Base-by-base conservation (phyloP, 2,797 vertebrate species). In the Sebastes melanostomus region DNA sequence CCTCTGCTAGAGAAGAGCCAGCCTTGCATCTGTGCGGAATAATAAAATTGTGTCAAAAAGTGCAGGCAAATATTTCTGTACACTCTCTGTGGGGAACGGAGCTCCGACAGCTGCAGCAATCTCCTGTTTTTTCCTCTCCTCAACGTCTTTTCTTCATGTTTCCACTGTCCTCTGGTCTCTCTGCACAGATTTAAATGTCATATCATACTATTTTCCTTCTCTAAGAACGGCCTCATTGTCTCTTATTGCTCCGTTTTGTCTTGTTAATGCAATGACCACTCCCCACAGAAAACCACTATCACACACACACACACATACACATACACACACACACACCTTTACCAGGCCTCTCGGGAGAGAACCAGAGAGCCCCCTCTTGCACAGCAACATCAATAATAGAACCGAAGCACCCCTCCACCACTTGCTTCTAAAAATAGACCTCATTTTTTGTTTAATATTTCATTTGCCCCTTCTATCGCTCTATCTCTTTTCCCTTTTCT, bases 381-480 rank as follows among this genome's bases (percentile, higher is more conserved):
- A 82, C 78, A 74, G 74, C 84, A 80, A 71, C 91, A 95, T 95
- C 90, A 94, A 95, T 95, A 94, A 95, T 94, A 93, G 75, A 95
- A 85, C 80, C 58, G 59, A 87, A 91, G 72, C 81, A 78, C 58
- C 75, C 67, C 86, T 56, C 54, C 66, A 34, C 65, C 86, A 73
- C 75, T 78, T 86, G 75, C 71, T 69, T 89, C 93, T 90, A 92
- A 91, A 94, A 92, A 91, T 91, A 94, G 80, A 74, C 72, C 68
- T 88, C 54, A 72, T 86, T 89, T 89, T 92, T 86, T 69, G n/a
- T 88, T 95, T 42, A 95, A 95, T 94, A 92, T 95, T 94, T 95
- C 14, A 95, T 93, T 83, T 61, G 66, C 22, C 73, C 63, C 77
- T 85, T 72, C 80, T 81, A 50, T 88, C 67, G 67, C 76, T 84